A percentile compares a stretch with the other conserved stretches of the same genome.
Evolutionary conservation across 2,113 vertebrate genomes (phyloP).

Genomic region (Boleophthalmus pectinirostris): DNA sequence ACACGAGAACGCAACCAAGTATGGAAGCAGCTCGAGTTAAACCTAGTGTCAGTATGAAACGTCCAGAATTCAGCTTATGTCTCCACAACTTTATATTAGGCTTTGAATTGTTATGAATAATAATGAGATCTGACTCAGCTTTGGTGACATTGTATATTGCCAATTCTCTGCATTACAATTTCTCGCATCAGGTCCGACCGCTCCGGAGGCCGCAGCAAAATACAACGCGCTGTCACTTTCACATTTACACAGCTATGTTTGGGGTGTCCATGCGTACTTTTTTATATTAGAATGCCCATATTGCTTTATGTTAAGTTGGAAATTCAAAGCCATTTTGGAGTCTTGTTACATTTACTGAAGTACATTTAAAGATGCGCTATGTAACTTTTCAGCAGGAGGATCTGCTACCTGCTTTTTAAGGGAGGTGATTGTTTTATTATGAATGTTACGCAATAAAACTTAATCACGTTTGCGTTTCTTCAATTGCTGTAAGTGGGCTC

Average conservation of each 20-base stretch:
- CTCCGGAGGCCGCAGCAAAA: background rate
- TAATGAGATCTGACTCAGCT: background rate
- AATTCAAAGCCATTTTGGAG: background rate
- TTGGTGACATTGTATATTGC: background rate
- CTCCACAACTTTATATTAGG: background rate
- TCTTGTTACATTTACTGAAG: background rate
- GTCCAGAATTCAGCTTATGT: background rate
- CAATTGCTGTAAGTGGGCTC: no score
- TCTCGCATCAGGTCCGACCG: background rate
- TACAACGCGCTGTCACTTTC: background rate
- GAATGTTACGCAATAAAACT: no score
- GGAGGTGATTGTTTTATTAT: no score
- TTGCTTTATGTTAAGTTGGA: background rate
- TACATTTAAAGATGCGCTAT: background rate
- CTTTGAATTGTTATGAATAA: conserved; percentile 2
- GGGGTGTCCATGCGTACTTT: background rate
- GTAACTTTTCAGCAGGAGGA: no score
- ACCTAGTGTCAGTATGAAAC: background rate
- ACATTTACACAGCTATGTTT: background rate
- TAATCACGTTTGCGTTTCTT: no score
- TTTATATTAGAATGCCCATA: background rate
- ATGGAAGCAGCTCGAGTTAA: background rate
- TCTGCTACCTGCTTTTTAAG: no score
- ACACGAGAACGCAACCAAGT: background rate
- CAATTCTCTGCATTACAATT: background rate